phyloP scores from a whole-genome alignment of 2,113 vertebrate genomes.

The Mobula hypostoma region DNA sequence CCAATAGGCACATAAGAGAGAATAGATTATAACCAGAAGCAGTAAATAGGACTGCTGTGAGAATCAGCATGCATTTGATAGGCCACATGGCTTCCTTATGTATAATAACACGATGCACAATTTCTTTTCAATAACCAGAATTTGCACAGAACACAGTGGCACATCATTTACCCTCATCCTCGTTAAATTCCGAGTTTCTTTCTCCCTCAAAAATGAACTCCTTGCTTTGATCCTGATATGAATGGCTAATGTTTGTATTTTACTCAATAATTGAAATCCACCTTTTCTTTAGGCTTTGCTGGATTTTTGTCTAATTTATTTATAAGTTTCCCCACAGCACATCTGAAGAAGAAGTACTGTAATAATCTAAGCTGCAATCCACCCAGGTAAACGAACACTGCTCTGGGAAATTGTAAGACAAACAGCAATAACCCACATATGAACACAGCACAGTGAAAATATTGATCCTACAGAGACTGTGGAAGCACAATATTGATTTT shows the following conservation, averaged over 20 bases:
- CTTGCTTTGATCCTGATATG: background rate
- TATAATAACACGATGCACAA: background rate
- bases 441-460: background rate
- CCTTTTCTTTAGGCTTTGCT: background rate
- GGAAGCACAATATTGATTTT: slow-evolving; percentile 31
- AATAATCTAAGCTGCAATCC: slow-evolving; percentile 2
- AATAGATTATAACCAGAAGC: too few species aligned
- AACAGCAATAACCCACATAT: background rate
- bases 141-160: background rate
- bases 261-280: background rate
- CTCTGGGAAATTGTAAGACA: background rate
- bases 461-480: slow-evolving; percentile 31
- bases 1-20: too few species aligned
- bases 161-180: background rate
- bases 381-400: slow-evolving; percentile 21
- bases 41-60: too few species aligned
- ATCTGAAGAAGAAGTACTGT: background rate
- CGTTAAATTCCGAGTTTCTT: background rate
- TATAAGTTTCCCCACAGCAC: background rate
- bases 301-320: background rate
- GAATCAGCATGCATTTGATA: too few species aligned
- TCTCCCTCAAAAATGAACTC: background rate
- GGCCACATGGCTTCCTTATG: too few species aligned
- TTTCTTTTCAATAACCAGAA: background rate
- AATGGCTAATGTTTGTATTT: background rate